A percentile compares a stretch with the other conserved stretches of the same genome.
Evolutionary conservation across 2,888 invertebrate genomes (phyloP).

Genomic region (Drosophila neutralis): DNA sequence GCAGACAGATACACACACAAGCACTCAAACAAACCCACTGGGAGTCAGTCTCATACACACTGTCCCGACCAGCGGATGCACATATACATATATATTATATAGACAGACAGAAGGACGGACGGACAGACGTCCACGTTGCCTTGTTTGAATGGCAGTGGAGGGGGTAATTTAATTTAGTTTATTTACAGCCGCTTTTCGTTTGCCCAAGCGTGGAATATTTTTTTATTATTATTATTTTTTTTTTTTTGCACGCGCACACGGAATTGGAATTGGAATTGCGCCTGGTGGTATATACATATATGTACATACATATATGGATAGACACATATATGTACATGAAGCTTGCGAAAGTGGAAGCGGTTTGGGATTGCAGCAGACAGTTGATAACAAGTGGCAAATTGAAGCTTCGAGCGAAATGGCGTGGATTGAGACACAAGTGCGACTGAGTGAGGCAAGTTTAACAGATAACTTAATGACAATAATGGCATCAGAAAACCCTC

Average conservation of each 20-base stretch:
- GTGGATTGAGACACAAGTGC: neutral
- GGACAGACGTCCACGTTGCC: slow-evolving; percentile 11
- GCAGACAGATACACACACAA: slow-evolving; percentile 22
- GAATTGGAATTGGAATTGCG: slow-evolving; percentile 34
- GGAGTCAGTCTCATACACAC: slow-evolving; percentile 11
- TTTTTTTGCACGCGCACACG: slow-evolving; percentile 28
- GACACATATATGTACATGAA: neutral
- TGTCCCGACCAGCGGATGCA: slow-evolving; percentile 21
- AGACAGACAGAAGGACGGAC: slow-evolving; percentile 25
- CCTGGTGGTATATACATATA: slow-evolving; percentile 5
- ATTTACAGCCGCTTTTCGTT: slow-evolving; percentile 62
- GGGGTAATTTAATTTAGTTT: slow-evolving; percentile 70
- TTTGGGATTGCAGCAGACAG: slow-evolving; percentile 19
- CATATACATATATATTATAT: slow-evolving; percentile 6
- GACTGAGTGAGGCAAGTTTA: neutral
- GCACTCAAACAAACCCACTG: slow-evolving; percentile 45
- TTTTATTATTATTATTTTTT: slow-evolving; percentile 8
- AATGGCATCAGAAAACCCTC: neutral
- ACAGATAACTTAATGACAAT: neutral
- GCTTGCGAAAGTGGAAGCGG: slow-evolving; percentile 22
- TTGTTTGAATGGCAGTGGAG: slow-evolving; percentile 42
- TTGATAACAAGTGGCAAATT: slow-evolving; percentile 16
- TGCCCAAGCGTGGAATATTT: slow-evolving; percentile 59
- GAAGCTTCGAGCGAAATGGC: neutral
- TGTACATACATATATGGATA: neutral